Base-by-base conservation (phyloP, 2,113 vertebrate genomes). In the Callipepla californica region DNA sequence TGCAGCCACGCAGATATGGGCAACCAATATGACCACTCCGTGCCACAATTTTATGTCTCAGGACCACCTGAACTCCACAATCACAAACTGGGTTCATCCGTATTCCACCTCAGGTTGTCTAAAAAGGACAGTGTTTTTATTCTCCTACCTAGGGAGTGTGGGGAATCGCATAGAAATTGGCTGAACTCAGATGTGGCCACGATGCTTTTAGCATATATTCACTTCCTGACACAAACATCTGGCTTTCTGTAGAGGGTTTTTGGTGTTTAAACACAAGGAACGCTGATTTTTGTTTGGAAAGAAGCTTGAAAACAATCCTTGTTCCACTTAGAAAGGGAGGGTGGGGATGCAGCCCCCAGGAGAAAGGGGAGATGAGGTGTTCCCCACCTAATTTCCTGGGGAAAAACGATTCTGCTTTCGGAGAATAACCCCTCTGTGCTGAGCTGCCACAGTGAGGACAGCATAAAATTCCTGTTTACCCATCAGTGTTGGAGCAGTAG, bases 1-100 rank as follows among this genome's bases (percentile, higher is more conserved):
- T 4, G 22, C 2, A 57, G 76, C 69, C 4, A 0, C 0, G 76
- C 47, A n/a, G 51, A 1, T 7, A 1, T 1, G 1, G 2, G 22
- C 1, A 1, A 1, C 6, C 40, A 0, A 75, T 40, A 51, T 45
- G 40, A 40, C 68, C 81, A 1, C 6, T 2, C 32, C 6, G 4
- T 22, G 11, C 44, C 74, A 19, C 67, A 1, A 1, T 51, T 65
- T 13, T 2, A 47, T 74, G 4, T 78, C 72, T 84, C 40, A 1
- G 19, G 34, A 62, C 20, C 55, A 22, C 13, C 63, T 23, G 18
- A 94, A 69, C 48, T 61, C 73, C 3, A 19, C 5, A n/a, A 45
- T 32, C 23, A 30, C 82, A 30, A 53, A 32, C 36, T 47, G 32
- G 12, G 67, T 63, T 82, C 53, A 40, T 74, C 72, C 45, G 42